These are phyloP conservation scores for Pristionchus exspectatus DNA, from an alignment of 2,888 invertebrate genomes.

Conservation along the genomic window DNA sequence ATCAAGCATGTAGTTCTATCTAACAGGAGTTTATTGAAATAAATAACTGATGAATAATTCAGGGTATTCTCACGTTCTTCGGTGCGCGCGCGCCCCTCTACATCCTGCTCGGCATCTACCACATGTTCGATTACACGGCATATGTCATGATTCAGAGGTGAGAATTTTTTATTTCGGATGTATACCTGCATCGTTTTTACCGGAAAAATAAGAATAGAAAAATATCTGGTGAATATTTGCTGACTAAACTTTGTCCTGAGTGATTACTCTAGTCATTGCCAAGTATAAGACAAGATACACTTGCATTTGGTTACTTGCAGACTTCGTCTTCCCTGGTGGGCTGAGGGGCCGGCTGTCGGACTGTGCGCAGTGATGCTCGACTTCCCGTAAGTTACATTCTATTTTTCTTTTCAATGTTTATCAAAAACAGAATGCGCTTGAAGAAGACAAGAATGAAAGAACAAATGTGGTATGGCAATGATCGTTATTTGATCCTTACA, in stretches of 20 bases:
- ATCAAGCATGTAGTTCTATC: not conserved
- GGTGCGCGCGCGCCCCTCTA: conserved; percentile 87
- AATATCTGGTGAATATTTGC: not conserved
- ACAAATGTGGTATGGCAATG: no score
- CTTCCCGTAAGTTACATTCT: conserved; percentile 82
- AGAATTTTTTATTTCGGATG: not conserved
- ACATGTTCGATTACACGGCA: conserved; percentile 82
- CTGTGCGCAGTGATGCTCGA: conserved; percentile 86
- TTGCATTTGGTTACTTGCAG: no score
- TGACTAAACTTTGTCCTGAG: no score
- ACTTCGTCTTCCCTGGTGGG: conserved; percentile 81
- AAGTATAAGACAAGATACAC: no score
- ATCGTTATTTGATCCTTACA: no score
- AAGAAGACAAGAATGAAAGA: no score
- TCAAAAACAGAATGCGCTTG: not conserved
- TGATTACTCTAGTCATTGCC: no score
- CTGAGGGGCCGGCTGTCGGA: conserved; percentile 83
- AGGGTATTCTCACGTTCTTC: conserved; percentile 85
- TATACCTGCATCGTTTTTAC: no score
- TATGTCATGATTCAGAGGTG: conserved; percentile 80
- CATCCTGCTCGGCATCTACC: conserved; percentile 85
- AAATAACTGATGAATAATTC: not conserved
- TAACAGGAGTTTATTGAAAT: not conserved
- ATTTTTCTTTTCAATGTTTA: not conserved
- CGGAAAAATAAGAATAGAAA: not conserved